Evolutionary conservation across 1,140 invertebrate species (phyloP), one percentile per base, ranked within the genome.

Genomic region (Dufourea novaeangliae): DNA sequence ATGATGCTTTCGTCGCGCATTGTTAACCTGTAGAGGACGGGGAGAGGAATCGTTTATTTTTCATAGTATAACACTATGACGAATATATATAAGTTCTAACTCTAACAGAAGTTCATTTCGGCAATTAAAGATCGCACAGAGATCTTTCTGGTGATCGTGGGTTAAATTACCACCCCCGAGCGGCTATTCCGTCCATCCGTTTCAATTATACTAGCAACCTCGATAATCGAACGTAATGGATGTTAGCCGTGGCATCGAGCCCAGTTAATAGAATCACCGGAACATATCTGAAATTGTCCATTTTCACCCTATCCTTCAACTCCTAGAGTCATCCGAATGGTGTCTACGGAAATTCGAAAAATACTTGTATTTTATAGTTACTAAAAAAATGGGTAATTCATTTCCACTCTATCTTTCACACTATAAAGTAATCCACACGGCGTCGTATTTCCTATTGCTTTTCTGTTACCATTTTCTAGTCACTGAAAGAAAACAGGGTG

Each of bases 191-290:
- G 69, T 82, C 69, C 64, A 41, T 63, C 64, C 59, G 70, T 83
- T 83, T 83, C 80, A 79, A 83, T 83, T 83, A 79, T 75, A 66
- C 80, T n/a, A 70, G 64, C 69, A 74, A 11, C 25, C 79, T 14
- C 62, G 63, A 73, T 44, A 57, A 44, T 44, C n/a, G 46, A 34
- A 41, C 37, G 54, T 79, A 83, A 84, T 75, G 71, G 76, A 75
- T 69, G 69, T 46, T 66, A 54, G 37, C 34, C 59, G 70, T 63
- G 74, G 59, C 32, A 63, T 83, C 79, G 75, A 69, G 50, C 22
- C 67, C 46, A 50, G 56, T 52, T 83, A 83, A 82, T 78, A 54
- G 69, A 76, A 83, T 83, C 69, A 54, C 32, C 32, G 39, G 41
- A 41, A 68, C 39, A 44, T 83, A 64, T 46, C 41, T 50, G 54